phyloP scores from a whole-genome alignment of 2,888 invertebrate genomes.

The Uropetala carovei region DNA sequence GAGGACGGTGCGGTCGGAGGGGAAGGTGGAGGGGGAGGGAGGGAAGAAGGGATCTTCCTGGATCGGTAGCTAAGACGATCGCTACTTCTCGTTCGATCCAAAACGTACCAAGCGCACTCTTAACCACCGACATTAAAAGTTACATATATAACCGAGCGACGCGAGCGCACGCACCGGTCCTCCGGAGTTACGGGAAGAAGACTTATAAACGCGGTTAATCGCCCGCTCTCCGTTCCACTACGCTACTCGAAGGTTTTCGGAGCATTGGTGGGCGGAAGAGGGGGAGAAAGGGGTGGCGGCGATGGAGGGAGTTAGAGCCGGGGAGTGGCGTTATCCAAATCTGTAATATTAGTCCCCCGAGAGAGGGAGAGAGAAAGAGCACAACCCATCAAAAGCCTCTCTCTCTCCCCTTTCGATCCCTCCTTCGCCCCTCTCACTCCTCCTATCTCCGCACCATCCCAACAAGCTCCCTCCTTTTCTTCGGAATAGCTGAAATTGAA shows the following conservation, averaged over 20 bases:
- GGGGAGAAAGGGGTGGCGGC: not conserved
- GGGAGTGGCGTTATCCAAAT: constrained; percentile 63
- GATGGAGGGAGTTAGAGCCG: not conserved
- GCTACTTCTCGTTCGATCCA: not conserved
- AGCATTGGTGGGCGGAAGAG: not conserved
- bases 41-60: not conserved
- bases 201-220: not conserved
- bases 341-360: constrained; percentile 57
- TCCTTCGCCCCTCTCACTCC: not conserved
- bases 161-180: not conserved
- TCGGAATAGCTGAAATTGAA: constrained; percentile 68
- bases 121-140: not conserved
- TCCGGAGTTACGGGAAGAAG: not conserved
- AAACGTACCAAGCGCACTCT: not conserved
- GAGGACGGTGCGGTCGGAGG: not conserved
- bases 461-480: constrained; percentile 65
- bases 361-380: not conserved
- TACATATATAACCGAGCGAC: not conserved
- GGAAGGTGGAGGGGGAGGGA: not conserved
- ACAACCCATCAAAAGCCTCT: constrained; percentile 37
- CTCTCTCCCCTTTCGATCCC: not conserved
- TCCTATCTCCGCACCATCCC: not conserved
- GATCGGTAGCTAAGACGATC: not conserved
- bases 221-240: not conserved
- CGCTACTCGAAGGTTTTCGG: not conserved